These are phyloP conservation scores for Yponomeuta malinellus DNA, from an alignment of 2,888 invertebrate species.

Conservation along the genomic window DNA sequence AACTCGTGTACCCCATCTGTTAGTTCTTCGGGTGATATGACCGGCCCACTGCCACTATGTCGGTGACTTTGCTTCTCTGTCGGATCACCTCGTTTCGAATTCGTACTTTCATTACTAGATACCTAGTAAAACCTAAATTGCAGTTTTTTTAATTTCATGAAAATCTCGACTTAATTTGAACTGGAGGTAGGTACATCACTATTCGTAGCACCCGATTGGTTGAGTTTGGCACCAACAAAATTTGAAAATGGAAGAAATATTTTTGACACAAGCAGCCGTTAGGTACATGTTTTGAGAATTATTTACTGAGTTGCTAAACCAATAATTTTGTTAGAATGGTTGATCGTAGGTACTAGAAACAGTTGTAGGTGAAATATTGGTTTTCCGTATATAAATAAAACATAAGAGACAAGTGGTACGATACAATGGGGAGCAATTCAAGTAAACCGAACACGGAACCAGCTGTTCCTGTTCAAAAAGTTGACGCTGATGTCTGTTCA, in stretches of 20 bases:
- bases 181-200: background rate
- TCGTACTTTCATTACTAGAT: too few relatives aligned
- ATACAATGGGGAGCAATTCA: constrained; percentile 58
- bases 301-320: constrained; percentile 16
- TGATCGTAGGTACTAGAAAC: background rate
- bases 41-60: too few relatives aligned
- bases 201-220: background rate
- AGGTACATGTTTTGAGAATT: constrained; percentile 43
- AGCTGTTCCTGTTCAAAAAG: constrained; percentile 37
- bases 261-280: constrained; percentile 52
- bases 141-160: too few relatives aligned
- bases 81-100: too few relatives aligned
- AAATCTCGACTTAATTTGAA: background rate
- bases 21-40: too few relatives aligned
- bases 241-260: background rate
- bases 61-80: too few relatives aligned
- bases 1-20: too few relatives aligned
- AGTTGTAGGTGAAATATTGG: background rate
- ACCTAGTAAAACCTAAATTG: too few relatives aligned
- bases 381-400: background rate
- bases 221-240: background rate
- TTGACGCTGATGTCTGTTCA: constrained; percentile 39
- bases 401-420: background rate
- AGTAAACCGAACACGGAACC: constrained; percentile 51
- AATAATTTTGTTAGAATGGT: background rate